Conservation (phyloP, 2,797 vertebrate genomes). For the Dromococcyx pavoninus region DNA sequence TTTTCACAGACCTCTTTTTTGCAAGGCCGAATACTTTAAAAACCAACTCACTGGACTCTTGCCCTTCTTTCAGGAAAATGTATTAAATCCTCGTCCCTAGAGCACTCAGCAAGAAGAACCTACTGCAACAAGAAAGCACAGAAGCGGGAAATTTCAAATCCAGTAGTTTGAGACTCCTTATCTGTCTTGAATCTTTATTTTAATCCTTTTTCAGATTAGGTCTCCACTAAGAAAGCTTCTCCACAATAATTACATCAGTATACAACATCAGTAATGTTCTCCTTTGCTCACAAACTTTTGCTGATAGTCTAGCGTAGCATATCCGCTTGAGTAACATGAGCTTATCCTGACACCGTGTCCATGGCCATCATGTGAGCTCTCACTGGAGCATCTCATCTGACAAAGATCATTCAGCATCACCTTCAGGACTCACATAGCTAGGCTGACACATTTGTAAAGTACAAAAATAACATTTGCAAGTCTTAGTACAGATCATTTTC, state of each 20-base stretch:
- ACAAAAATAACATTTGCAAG: not conserved
- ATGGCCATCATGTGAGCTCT: not conserved
- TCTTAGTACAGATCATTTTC: not conserved
- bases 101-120: not conserved
- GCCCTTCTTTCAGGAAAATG: constrained; percentile 38
- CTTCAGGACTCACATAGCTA: not conserved
- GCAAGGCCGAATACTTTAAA: constrained; percentile 21
- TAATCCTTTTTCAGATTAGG: not conserved
- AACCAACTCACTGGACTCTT: constrained; percentile 19
- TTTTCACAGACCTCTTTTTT: constrained; percentile 30
- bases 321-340: not conserved
- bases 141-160: not conserved
- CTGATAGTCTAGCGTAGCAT: not conserved
- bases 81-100: not conserved
- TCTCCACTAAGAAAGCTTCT: not conserved
- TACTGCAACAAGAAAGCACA: not conserved
- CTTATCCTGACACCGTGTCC: not conserved
- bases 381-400: not conserved
- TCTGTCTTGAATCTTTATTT: not conserved
- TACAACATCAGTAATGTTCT: fast-evolving
- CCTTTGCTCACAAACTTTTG: not conserved
- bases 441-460: not conserved
- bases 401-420: constrained; percentile 1
- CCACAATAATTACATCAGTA: not conserved
- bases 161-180: not conserved